Evolutionary conservation across 2,888 invertebrate genomes (phyloP).

Genomic region (Eupsilia transversa): DNA sequence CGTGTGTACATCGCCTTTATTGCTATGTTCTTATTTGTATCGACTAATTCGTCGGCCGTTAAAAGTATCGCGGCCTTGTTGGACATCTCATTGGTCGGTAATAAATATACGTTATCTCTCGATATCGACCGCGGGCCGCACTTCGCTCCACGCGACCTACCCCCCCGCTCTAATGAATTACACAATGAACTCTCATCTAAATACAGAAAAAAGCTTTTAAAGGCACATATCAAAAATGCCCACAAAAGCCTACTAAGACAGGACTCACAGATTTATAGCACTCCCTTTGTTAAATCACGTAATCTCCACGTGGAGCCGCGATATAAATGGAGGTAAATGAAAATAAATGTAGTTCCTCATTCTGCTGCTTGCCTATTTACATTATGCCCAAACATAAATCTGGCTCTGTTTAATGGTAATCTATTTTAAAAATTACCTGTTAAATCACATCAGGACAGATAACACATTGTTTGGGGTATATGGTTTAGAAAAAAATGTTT

Average conservation of each 20-base stretch:
- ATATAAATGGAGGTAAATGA: constrained; percentile 90
- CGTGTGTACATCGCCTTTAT: constrained; percentile 59
- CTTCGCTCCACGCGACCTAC: constrained; percentile 83
- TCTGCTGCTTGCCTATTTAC: constrained; percentile 89
- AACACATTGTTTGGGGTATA: constrained; percentile 87
- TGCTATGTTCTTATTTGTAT: constrained; percentile 81
- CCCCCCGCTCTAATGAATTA: constrained; percentile 90
- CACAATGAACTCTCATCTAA: constrained; percentile 91
- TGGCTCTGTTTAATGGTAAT: constrained; percentile 86
- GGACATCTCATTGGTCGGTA: constrained; percentile 86
- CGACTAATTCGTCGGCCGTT: constrained; percentile 85
- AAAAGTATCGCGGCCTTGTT: constrained; percentile 85
- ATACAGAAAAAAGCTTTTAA: constrained; percentile 91
- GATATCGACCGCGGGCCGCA: constrained; percentile 87
- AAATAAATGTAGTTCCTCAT: constrained; percentile 91
- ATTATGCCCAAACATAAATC: constrained; percentile 86
- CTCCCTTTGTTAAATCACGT: constrained; percentile 90
- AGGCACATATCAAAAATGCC: constrained; percentile 91
- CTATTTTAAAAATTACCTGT: constrained; percentile 89
- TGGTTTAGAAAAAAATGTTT: constrained; percentile 87
- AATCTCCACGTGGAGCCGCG: constrained; percentile 90
- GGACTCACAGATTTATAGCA: constrained; percentile 88
- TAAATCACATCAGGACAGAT: constrained; percentile 90
- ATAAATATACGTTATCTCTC: constrained; percentile 89
- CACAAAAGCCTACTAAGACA: constrained; percentile 91